Base-by-base conservation (phyloP, 2,797 vertebrate species). In the Erpetoichthys calabaricus region DNA sequence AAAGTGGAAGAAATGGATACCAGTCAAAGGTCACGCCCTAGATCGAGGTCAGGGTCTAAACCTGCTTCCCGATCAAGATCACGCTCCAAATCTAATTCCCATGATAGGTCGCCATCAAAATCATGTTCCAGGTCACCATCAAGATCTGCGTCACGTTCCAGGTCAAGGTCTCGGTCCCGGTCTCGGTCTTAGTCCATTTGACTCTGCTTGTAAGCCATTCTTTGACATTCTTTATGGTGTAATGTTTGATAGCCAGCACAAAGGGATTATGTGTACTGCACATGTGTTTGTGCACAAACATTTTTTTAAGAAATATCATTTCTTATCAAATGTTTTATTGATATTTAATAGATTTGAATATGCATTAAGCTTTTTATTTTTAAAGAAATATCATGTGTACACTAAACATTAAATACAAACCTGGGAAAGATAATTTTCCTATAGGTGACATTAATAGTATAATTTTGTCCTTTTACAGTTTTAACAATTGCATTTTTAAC, bases 51-150 rank as follows among this genome's bases (percentile, higher is more conserved):
- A 0, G 81, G 84, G 51, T 69, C 87, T 57, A 89, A 87, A 60
- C 78, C 82, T 7, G 88, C 89, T 75, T 80, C 82, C 73, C 80
- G 81, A 58, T 79, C 82, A 60, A 84, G 79, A 25, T 83, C 89
- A 58, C 81, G 80, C 67, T 88, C 88, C 57, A 89, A 88, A 55
- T 84, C 84, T 69, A 85, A 89, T 61, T 91, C 89, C 53, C 83
- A 79, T 57, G 91, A 91, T 1, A 70, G 76, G 10, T 82, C 85
- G 45, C 83, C 84, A 71, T 78, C 81, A 4, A 70, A 70, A 46
- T 83, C 85, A 67, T 73, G 55, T 9, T 85, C 81, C 62, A 81
- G 79, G 67, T 91, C 91, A 56, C 82, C 74, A 52, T 85, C 86
- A 56, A 79, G 83, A 52, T 84, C 83, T 54, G 78, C 79, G 5